A percentile compares a stretch with the other conserved stretches of the same genome.
phyloP scores from a whole-genome alignment of 2,113 vertebrate genomes.

The Blennius ocellaris region DNA sequence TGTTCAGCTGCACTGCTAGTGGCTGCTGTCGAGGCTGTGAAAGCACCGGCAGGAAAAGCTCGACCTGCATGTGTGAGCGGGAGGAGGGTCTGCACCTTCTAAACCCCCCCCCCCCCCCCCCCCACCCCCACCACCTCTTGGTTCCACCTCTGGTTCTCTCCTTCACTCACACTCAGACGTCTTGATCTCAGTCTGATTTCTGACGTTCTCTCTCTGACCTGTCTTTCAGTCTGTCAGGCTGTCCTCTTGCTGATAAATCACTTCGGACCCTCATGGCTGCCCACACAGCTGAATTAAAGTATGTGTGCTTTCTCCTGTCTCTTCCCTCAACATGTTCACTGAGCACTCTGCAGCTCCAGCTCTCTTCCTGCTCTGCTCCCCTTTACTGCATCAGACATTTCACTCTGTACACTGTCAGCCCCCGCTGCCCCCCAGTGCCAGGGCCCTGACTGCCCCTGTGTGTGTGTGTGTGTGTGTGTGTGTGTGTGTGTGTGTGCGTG shows the following conservation, averaged over 20 bases:
- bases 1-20: too few relatives aligned
- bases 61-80: too few relatives aligned
- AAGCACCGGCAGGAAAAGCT: too few relatives aligned
- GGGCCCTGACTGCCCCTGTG: too few relatives aligned
- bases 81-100: too few relatives aligned
- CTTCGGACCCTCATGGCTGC: conserved; percentile 99
- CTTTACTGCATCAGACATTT: conserved; percentile 20
- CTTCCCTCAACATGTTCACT: conserved; percentile 68
- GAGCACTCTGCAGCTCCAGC: conserved; percentile 47
- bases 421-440: too few relatives aligned
- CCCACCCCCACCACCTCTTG: too few relatives aligned
- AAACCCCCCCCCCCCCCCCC: too few relatives aligned
- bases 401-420: too few relatives aligned
- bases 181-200: conserved; percentile 66
- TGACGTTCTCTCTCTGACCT: conserved; percentile 71
- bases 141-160: conserved; percentile 40
- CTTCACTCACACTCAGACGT: conserved; percentile 49
- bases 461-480: too few relatives aligned
- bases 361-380: conserved; percentile 56
- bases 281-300: conserved; percentile 99
- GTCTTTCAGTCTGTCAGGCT: conserved; percentile 99
- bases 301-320: conserved; percentile 90
- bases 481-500: too few relatives aligned
- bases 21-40: too few relatives aligned
- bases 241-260: conserved; percentile 99